Conservation (phyloP, 2,797 vertebrate species). For the Helostoma temminkii region DNA sequence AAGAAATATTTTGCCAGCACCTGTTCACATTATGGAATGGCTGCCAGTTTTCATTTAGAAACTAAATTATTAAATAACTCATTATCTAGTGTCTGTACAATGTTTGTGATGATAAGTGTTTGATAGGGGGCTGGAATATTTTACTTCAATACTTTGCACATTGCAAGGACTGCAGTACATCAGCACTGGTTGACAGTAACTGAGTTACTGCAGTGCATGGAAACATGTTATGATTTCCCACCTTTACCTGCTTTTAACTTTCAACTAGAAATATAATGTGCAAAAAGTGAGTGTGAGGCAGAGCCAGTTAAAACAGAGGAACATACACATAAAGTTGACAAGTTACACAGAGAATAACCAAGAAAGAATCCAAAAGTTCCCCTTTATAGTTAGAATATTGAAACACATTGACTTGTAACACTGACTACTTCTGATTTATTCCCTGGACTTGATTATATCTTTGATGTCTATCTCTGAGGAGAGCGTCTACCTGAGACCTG, state of each 20-base stretch:
- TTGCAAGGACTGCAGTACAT: background rate
- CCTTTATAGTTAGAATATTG: slow-evolving; percentile 23
- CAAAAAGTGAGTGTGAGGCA: background rate
- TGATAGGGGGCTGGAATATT: no score
- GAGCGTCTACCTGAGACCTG: slow-evolving; percentile 11
- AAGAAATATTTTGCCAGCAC: no score
- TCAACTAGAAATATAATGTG: background rate
- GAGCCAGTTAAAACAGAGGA: background rate
- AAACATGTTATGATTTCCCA: background rate
- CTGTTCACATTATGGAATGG: no score
- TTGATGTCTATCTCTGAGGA: slow-evolving; percentile 61
- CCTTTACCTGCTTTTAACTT: no score
- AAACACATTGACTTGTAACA: slow-evolving; percentile 16
- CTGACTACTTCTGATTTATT: slow-evolving; percentile 58
- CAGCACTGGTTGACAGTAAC: background rate
- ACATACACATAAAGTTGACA: background rate
- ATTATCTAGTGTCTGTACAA: no score
- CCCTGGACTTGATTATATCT: slow-evolving; percentile 26
- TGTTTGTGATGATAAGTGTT: no score
- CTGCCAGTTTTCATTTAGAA: no score
- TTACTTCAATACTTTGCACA: no score
- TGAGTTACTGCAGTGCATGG: background rate
- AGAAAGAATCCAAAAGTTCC: slow-evolving; percentile 1
- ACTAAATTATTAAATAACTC: no score
- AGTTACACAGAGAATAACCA: background rate